Base-by-base conservation (phyloP, 2,888 invertebrate genomes). In the Zeuzera pyrina region DNA sequence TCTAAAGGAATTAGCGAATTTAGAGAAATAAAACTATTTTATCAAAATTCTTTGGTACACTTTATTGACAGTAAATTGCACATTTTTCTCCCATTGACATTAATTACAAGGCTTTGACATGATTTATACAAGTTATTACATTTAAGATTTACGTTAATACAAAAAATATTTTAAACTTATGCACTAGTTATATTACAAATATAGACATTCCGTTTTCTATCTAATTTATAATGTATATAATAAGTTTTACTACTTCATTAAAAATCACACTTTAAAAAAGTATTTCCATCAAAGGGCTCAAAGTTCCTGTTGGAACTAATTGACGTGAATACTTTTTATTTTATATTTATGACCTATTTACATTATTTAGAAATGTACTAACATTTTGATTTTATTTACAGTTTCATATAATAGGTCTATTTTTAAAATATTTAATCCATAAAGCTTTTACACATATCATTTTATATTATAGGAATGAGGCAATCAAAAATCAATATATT, bases 251-350 rank as follows among this genome's bases (percentile, higher is more conserved):
- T n/a, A n/a, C n/a, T n/a, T n/a, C n/a, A n/a, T n/a, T n/a, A n/a
- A n/a, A n/a, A n/a, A n/a, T n/a, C n/a, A n/a, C n/a, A 22, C 12
- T 12, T 41, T 30, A 46, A 69, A 71, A 77, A 78, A 79, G 73
- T 65, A 63, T 39, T 53, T 65, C 39, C 60, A 55, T 61, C 79
- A 79, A 77, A 52, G 79, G 79, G 79, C 79, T 79, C 79, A 76
- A 56, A 64, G 67, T 64, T 69, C 64, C 43, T 33, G 27, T 30
- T 38, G 33, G 59, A 61, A 59, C 58, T 54, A 50, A 52, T 73
- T 78, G 79, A 68, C 62, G 61, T 49, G 63, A 70, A 59, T 44
- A 68, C 77, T 78, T 77, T 72, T 57, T 51, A 15, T 52, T 47
- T 34, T 43, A 16, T 42, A 34, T 16, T 38, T 29, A 32, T 15